Evolutionary conservation across 2,888 invertebrate species (phyloP), one percentile per base, ranked within the genome.

Genomic region (Andrena camellia): DNA sequence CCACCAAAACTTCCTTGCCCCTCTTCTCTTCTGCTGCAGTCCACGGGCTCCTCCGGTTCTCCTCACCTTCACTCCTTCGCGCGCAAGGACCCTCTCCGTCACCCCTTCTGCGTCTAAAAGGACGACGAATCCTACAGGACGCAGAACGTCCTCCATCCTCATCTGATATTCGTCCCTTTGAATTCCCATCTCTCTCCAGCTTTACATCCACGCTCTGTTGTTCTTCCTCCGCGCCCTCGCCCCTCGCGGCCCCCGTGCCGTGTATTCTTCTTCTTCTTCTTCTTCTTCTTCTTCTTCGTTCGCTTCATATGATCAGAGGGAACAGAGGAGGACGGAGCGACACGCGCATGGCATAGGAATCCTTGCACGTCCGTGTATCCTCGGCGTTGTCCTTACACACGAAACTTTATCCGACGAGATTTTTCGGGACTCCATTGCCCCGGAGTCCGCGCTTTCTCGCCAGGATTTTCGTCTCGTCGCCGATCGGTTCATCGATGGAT

Each of bases 321-420:
- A 83, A 81, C 68, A 78, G 69, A 83, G 52, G 69, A 76, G 63
- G 81, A 88, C 72, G 64, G 67, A 62, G n/a, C 52, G 69, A 71
- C 54, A 80, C 79, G 90, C 90, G 88, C 89, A 90, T 84, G 87
- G 78, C 86, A 85, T 69, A 82, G 83, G 89, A 89, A 91, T 91
- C 90, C 89, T 90, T 81, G 87, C 84, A 84, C 81, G 85, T 70
- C 76, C 83, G 83, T 57, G 23, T 76, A 87, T 78, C 79, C 76
- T 77, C 79, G 42, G 42, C 81, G 78, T 79, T 80, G 78, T 84
- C 79, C 77, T 86, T 78, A 78, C 79, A 77, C 76, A 60, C 86
- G 67, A 86, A 84, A 86, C 77, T 83, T 84, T 83, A 80, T 74
- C 78, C 71, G 73, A 26, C 57, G 42, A 80, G 74, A 88, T 82